These are phyloP conservation scores for Pseudorasbora parva DNA, from an alignment of 2,113 vertebrate genomes.

Conservation along the genomic window DNA sequence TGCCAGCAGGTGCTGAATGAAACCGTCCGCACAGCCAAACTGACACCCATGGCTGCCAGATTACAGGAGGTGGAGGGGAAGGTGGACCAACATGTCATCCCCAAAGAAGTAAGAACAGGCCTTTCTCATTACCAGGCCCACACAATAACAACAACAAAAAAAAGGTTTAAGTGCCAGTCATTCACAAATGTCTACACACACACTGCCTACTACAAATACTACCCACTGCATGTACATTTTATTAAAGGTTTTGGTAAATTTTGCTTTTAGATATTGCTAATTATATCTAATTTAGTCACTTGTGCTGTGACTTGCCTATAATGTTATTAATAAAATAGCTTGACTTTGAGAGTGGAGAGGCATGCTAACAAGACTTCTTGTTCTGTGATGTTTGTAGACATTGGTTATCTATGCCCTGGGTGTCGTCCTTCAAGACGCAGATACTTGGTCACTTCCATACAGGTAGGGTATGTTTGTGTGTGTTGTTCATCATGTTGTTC, in stretches of 20 bases:
- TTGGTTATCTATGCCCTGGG: constrained; percentile 94
- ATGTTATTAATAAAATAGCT: background rate
- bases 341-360: too few species aligned
- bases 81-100: constrained; percentile 87
- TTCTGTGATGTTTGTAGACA: constrained; percentile 76
- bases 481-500: constrained; percentile 19
- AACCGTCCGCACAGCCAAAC: constrained; percentile 89
- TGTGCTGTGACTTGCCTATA: background rate
- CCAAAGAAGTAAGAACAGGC: constrained; percentile 85
- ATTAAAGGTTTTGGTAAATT: background rate
- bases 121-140: constrained; percentile 9
- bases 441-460: constrained; percentile 87
- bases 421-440: constrained; percentile 88
- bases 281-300: background rate
- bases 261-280: background rate
- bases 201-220: too few species aligned
- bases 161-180: background rate
- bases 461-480: constrained; percentile 74
- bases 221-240: background rate
- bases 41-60: constrained; percentile 89
- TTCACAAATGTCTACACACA: background rate
- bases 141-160: background rate
- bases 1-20: constrained; percentile 92
- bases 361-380: background rate
- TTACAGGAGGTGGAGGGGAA: constrained; percentile 94